A percentile compares a stretch with the other conserved stretches of the same genome.
Conservation (phyloP, 2,888 invertebrate genomes). For the Girardia tigrina region DNA sequence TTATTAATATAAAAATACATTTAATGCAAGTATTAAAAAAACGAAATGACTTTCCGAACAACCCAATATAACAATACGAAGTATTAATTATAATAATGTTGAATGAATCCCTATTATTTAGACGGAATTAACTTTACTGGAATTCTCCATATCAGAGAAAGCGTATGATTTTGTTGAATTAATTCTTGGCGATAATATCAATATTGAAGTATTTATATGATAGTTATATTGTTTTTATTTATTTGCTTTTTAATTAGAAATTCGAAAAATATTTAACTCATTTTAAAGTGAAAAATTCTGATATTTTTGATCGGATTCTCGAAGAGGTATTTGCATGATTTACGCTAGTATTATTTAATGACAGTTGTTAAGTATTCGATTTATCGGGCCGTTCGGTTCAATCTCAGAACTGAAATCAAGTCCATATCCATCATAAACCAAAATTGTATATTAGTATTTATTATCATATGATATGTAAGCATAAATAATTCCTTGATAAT, state of each 20-base stretch:
- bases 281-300: not conserved
- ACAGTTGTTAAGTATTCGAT: no score
- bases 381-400: no score
- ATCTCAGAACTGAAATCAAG: no score
- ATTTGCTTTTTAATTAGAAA: not conserved
- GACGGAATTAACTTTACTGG: not conserved
- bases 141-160: not conserved
- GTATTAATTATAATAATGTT: no score
- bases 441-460: not conserved
- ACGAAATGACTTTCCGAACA: no score
- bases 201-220: not conserved
- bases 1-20: no score
- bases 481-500: not conserved
- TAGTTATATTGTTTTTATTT: not conserved
- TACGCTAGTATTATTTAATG: no score
- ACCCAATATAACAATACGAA: no score
- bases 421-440: not conserved
- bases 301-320: not conserved
- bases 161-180: not conserved
- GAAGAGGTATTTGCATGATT: no score
- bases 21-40: no score
- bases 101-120: no score
- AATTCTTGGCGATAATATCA: not conserved
- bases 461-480: not conserved
- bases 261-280: not conserved